Evolutionary conservation across 2,888 invertebrate genomes (phyloP).

Genomic region (Nasonovia ribisnigri): DNA sequence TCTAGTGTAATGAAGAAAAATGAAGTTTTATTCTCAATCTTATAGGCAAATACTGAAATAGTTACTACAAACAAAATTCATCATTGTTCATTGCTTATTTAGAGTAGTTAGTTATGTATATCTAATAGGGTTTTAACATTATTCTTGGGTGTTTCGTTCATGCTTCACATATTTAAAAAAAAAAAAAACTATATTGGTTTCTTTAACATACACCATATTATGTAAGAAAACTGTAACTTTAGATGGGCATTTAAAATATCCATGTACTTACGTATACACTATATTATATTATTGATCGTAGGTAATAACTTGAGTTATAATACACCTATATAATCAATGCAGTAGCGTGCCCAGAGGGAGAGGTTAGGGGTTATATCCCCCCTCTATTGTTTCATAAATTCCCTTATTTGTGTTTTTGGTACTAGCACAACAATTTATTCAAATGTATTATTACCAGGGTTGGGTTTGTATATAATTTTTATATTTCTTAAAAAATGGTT

Average conservation of each 20-base stretch:
- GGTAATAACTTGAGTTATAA: neutral
- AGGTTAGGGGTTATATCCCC: too few species aligned
- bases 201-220: neutral
- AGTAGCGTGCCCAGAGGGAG: too few species aligned
- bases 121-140: neutral
- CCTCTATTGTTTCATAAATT: too few species aligned
- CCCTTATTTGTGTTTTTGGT: too few species aligned
- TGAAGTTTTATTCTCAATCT: neutral
- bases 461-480: too few species aligned
- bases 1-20: neutral
- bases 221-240: neutral
- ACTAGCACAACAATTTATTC: too few species aligned
- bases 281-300: conserved; percentile 3
- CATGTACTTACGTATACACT: neutral
- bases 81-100: neutral
- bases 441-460: too few species aligned
- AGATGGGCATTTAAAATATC: neutral
- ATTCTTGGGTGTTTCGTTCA: neutral
- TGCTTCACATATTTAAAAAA: neutral
- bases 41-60: too few species aligned
- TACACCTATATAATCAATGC: neutral
- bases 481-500: too few species aligned
- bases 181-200: conserved; percentile 14
- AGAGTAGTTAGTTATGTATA: neutral
- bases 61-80: neutral